Evolutionary conservation across 2,888 invertebrate species (phyloP).

Genomic region (Horisme vitalbata): DNA sequence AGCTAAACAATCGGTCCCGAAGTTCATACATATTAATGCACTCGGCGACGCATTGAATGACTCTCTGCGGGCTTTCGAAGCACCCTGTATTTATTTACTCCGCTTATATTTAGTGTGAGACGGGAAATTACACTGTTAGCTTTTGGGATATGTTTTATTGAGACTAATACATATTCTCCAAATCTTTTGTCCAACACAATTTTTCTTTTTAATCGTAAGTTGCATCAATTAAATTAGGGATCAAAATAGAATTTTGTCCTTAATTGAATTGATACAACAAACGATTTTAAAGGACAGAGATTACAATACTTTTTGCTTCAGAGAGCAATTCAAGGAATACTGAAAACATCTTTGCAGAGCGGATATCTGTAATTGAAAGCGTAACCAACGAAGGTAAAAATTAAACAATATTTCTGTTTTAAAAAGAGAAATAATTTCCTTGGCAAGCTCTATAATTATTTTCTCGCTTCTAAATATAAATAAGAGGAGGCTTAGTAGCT

Average conservation of each 20-base stretch:
- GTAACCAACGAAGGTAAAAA: conserved; percentile 44
- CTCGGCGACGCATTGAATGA: conserved; percentile 53
- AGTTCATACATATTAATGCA: conserved; percentile 66
- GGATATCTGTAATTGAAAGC: conserved; percentile 32
- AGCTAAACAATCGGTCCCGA: conserved; percentile 41
- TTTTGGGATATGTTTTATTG: conserved; percentile 37
- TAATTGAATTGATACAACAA: too few relatives aligned
- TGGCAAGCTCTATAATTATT: conserved; percentile 59
- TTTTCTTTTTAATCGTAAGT: too few relatives aligned
- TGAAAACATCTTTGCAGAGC: conserved; percentile 9
- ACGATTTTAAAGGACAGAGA: background rate
- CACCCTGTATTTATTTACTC: conserved; percentile 49
- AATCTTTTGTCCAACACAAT: too few relatives aligned
- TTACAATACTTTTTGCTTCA: conserved; percentile 3
- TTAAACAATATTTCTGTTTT: conserved; percentile 48
- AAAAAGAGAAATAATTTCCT: conserved; percentile 50
- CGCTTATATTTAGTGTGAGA: conserved; percentile 32
- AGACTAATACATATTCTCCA: too few relatives aligned
- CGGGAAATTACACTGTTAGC: conserved; percentile 38
- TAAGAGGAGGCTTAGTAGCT: conserved; percentile 68
- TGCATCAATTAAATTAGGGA: too few relatives aligned
- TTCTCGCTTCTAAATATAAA: conserved; percentile 59
- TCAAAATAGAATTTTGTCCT: too few relatives aligned
- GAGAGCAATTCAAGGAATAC: conserved; percentile 18
- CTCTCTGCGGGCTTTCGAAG: conserved; percentile 45